phyloP scores from a whole-genome alignment of 2,113 vertebrate species.

The Eira barbara region DNA sequence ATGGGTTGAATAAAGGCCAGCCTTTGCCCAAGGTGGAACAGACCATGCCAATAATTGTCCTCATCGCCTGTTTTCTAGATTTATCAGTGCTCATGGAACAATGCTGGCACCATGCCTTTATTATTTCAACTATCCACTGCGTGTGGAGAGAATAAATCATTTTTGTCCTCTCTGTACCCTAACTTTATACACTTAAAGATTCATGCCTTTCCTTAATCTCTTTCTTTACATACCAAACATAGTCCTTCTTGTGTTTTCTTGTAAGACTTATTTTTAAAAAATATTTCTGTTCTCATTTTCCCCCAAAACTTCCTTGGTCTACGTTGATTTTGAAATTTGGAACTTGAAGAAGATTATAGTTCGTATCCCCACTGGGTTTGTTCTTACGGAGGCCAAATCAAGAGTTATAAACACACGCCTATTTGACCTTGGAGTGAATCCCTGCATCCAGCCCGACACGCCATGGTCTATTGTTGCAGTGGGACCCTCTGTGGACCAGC shows the following conservation, averaged over 20 bases:
- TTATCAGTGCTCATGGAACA: background rate
- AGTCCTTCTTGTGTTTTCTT: constrained; percentile 14
- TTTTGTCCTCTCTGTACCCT: constrained; percentile 15
- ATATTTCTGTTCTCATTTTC: background rate
- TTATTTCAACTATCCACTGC: constrained; percentile 3
- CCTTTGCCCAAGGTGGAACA: background rate
- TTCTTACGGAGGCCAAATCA: background rate
- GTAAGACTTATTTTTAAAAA: background rate
- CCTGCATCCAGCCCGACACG: background rate
- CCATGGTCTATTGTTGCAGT: background rate
- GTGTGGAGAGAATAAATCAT: background rate
- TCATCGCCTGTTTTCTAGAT: background rate
- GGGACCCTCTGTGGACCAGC: background rate
- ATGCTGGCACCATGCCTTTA: background rate
- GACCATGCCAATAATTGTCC: background rate
- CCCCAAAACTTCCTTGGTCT: constrained; percentile 42
- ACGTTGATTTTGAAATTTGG: constrained; percentile 47
- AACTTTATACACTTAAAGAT: background rate
- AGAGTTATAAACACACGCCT: background rate
- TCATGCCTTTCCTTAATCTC: background rate
- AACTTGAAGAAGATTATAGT: constrained; percentile 28
- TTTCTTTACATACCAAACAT: background rate
- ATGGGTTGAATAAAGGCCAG: background rate
- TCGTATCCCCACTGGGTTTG: constrained; percentile 3
- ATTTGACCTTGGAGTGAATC: background rate